Evolutionary conservation across 2,797 vertebrate species (phyloP).

Genomic region (Alosa sapidissima): DNA sequence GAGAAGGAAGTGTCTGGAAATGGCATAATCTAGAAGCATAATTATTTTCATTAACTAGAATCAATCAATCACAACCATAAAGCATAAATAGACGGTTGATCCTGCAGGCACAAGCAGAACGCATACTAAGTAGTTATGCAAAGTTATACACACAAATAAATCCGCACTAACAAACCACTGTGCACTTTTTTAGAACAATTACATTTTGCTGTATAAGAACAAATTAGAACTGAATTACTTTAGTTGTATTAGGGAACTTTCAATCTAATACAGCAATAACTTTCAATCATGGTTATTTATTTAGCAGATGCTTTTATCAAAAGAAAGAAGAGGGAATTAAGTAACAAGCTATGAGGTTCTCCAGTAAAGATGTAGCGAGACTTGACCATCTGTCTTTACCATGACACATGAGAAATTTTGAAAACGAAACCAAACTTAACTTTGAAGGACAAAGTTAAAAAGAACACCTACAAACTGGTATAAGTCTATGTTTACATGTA

Average conservation of each 20-base stretch:
- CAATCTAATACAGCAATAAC: not conserved
- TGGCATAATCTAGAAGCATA: not conserved
- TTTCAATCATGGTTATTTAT: not conserved
- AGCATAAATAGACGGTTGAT: not conserved
- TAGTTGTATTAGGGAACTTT: not conserved
- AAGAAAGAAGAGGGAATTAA: not conserved
- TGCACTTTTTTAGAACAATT: not conserved
- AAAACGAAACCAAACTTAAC: not conserved
- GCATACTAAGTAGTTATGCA: not conserved
- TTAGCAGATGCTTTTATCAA: not conserved
- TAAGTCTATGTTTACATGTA: too few species aligned
- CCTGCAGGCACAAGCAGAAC: not conserved
- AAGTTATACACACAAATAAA: not conserved
- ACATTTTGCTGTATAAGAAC: not conserved
- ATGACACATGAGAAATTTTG: not conserved
- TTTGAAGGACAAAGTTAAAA: too few species aligned
- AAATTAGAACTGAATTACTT: not conserved
- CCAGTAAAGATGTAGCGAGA: not conserved
- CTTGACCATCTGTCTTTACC: not conserved
- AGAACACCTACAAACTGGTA: too few species aligned
- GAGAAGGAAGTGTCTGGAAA: not conserved
- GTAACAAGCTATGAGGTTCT: not conserved
- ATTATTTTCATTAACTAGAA: not conserved
- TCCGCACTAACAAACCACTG: not conserved
- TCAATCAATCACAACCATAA: not conserved